Evolutionary conservation across 64 coral and sea anemone genomes (phyloP), one percentile per base, ranked within the genome.

Genomic region (Montipora efflorescens): DNA sequence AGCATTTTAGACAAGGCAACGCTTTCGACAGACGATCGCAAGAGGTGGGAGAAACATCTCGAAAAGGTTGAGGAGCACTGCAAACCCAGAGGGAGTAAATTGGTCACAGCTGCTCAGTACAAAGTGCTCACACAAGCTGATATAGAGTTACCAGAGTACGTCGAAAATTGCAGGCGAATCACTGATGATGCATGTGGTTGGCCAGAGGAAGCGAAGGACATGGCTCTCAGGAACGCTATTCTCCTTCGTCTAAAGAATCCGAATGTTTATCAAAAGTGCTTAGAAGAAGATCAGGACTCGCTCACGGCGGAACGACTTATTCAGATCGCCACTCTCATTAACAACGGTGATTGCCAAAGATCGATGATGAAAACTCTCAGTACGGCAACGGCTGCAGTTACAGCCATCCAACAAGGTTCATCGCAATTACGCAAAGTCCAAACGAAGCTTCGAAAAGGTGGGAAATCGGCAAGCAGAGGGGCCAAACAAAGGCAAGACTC

Each of bases 311-410:
- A 82, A 58, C 51, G 79, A 59, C 11, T 82, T n/a, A 82, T 64
- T 57, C 10, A 82, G 23, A 61, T 82, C 47, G 52, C 79, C 19
- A 82, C 50, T 58, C 19, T 59, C 79, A 9, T 82, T 7, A 62
- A 82, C 53, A 82, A 82, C n/a, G 61, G 79, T 21, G 55, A 82
- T 82, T 82, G 79, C 59, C 79, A 82, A 82, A 82, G 79, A 82
- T 59, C 79, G 19, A 82, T 82, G 47, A 82, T 82, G 79, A 55
- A 82, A n/a, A 43, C 79, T 43, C 52, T 28, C 53, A 82, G 79
- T 59, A 82, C 79, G 22, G 79, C 79, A 82, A 10, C 53, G n/a
- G 55, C 55, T 0, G 79, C 79, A 62, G 79, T 57, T 8, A 82
- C 52, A 45, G 55, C 52, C 18, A 81, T 61, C 18, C 79, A 81